Evolutionary conservation across 53 echinoderm and acorn worm genomes (phyloP).

Genomic region (Antedon mediterranea): DNA sequence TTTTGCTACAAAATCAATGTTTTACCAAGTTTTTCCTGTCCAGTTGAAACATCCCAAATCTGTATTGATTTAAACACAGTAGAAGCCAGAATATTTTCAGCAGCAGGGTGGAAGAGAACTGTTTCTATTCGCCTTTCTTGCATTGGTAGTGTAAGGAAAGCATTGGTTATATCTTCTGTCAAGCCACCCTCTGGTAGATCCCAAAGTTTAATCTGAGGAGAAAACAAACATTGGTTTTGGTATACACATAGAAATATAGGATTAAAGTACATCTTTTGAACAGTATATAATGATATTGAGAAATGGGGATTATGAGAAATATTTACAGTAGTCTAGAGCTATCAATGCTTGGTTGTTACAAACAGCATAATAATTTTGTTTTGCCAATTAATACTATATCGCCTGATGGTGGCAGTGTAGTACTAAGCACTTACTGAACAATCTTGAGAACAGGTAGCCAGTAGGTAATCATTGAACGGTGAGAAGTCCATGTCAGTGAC

Average conservation of each 20-base stretch:
- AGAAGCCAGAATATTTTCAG: conserved; percentile 40
- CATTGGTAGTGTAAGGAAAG: conserved; percentile 37
- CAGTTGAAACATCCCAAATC: conserved; percentile 52
- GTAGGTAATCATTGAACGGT: conserved; percentile 68
- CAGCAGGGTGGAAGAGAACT: conserved; percentile 72
- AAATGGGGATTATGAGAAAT: too few species aligned
- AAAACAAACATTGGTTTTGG: neutral
- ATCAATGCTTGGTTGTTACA: too few species aligned
- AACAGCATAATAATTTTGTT: too few species aligned
- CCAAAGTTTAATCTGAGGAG: conserved; percentile 65
- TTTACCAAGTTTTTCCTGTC: conserved; percentile 57
- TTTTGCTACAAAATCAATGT: neutral
- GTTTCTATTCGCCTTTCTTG: conserved; percentile 53
- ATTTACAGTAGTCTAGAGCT: too few species aligned
- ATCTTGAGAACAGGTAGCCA: conserved; percentile 76
- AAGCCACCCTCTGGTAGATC: conserved; percentile 74
- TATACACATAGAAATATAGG: too few species aligned
- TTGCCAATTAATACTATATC: too few species aligned
- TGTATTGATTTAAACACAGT: conserved; percentile 43
- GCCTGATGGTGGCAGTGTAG: too few species aligned
- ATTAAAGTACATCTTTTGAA: too few species aligned
- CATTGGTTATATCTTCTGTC: conserved; percentile 37
- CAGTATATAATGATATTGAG: too few species aligned
- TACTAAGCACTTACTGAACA: conserved; percentile 52
- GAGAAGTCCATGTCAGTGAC: conserved; percentile 95